Conservation (phyloP, 2,113 vertebrate genomes). For the human region DNA sequence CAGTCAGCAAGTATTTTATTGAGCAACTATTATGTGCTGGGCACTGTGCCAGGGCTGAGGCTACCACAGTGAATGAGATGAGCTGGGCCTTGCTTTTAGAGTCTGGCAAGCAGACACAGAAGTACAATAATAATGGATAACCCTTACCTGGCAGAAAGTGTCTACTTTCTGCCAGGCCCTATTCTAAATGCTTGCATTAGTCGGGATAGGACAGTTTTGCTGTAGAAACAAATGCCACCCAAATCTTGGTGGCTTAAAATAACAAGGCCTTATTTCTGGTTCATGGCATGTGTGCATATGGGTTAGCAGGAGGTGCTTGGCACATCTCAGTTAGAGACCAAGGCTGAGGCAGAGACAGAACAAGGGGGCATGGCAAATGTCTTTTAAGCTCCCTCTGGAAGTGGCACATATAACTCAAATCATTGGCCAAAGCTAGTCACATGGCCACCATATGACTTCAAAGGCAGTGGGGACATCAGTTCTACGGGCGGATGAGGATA, state of each 20-base stretch:
- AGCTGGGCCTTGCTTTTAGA: background rate
- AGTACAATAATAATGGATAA: too few species aligned
- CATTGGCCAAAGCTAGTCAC: background rate
- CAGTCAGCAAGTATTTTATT: background rate
- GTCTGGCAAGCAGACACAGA: background rate
- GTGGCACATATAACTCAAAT: background rate
- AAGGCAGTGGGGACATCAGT: background rate
- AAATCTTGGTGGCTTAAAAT: background rate
- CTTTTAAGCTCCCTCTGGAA: background rate
- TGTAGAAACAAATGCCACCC: background rate
- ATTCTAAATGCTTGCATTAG: background rate
- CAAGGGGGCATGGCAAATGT: background rate
- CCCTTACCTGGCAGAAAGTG: too few species aligned
- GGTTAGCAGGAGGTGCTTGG: background rate
- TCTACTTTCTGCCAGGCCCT: background rate
- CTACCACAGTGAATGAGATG: background rate
- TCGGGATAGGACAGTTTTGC: background rate
- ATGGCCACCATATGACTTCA: fast-evolving
- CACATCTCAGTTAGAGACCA: background rate
- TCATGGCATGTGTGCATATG: background rate
- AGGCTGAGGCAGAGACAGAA: background rate
- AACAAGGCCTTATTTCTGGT: background rate
- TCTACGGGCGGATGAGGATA: background rate
- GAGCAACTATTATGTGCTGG: background rate
- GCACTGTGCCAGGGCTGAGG: background rate